These are phyloP conservation scores for Reticulitermes lucifugus DNA, from an alignment of 2,888 invertebrate genomes.

Conservation along the genomic window DNA sequence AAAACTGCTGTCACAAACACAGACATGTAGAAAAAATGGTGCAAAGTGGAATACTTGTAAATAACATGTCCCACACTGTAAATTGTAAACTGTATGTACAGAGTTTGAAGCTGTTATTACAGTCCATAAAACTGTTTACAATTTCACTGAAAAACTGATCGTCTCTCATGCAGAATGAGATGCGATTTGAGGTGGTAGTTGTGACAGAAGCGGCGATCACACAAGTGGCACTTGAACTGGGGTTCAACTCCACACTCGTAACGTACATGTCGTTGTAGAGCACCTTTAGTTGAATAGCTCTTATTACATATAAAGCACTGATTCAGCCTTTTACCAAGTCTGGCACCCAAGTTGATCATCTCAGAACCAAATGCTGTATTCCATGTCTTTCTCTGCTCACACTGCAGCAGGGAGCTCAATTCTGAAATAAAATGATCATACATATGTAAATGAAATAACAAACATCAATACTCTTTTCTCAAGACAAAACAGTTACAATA, in stretches of 20 bases:
- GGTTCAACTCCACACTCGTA: constrained; percentile 32
- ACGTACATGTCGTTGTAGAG: constrained; percentile 5
- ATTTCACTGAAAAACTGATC: not conserved
- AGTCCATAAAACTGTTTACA: not conserved
- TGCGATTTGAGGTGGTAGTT: constrained; percentile 3
- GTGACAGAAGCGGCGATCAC: constrained; percentile 9
- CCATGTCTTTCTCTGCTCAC: not conserved
- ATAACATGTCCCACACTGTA: too few relatives aligned
- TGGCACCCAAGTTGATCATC: not conserved
- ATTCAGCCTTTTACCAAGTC: not conserved
- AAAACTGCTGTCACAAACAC: too few relatives aligned
- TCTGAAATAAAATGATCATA: constrained; percentile 4
- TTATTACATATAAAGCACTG: not conserved
- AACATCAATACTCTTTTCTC: too few relatives aligned
- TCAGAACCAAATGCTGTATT: not conserved
- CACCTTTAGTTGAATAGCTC: constrained; percentile 15
- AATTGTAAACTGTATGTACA: too few relatives aligned
- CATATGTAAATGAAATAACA: too few relatives aligned
- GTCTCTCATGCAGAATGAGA: not conserved
- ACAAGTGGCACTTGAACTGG: not conserved
- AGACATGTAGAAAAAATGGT: too few relatives aligned
- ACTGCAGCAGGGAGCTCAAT: not conserved
- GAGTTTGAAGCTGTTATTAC: too few relatives aligned
- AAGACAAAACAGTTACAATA: too few relatives aligned
- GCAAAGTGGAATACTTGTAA: too few relatives aligned